A percentile compares a stretch with the other conserved stretches of the same genome.
These are phyloP conservation scores for Talpa occidentalis DNA, from an alignment of 2,113 vertebrate genomes.

Conservation along the genomic window DNA sequence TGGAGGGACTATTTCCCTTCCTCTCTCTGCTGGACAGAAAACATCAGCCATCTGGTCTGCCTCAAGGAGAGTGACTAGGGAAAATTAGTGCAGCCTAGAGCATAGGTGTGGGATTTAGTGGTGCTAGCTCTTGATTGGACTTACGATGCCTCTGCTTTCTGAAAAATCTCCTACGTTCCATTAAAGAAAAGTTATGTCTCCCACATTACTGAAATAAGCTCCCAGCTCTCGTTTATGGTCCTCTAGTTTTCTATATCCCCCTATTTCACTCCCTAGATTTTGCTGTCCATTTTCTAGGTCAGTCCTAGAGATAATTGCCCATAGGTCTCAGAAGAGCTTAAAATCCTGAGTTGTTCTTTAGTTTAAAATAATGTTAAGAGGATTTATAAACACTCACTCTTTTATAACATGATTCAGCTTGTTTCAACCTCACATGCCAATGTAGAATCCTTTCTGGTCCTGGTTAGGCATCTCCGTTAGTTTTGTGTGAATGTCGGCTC, in stretches of 20 bases:
- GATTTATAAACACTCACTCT: background rate
- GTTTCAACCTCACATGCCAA: background rate
- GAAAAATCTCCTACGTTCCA: background rate
- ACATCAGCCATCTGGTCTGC: background rate
- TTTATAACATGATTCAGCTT: background rate
- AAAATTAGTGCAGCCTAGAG: background rate
- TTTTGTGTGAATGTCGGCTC: background rate
- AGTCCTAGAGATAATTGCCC: background rate
- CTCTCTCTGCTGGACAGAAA: background rate
- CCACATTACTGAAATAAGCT: background rate
- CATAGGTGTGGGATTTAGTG: background rate
- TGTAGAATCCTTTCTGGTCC: background rate
- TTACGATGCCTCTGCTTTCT: background rate
- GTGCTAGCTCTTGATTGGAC: background rate
- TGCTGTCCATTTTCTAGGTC: background rate
- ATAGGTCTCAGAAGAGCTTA: background rate
- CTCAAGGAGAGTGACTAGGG: background rate
- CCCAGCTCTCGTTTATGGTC: background rate
- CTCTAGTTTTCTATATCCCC: background rate
- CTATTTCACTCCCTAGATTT: background rate
- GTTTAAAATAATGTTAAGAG: background rate
- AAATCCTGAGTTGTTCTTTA: background rate
- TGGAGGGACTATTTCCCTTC: background rate
- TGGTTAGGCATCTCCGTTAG: background rate
- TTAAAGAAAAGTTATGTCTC: background rate